These are phyloP conservation scores for Gadopsis marmoratus DNA, from an alignment of 2,797 vertebrate species.

Conservation along the genomic window DNA sequence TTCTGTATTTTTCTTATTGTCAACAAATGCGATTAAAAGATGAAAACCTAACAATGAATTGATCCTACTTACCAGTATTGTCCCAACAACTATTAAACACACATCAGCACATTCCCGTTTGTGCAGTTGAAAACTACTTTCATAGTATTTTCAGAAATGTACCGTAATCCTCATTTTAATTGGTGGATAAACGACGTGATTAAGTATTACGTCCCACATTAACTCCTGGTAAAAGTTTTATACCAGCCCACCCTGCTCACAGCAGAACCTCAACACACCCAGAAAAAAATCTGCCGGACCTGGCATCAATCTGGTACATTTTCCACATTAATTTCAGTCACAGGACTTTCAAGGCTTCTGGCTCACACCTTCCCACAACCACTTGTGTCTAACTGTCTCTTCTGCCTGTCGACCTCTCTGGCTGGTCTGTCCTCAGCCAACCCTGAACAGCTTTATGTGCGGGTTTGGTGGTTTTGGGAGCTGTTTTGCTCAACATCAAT, in stretches of 20 bases:
- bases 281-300: constrained; percentile 18
- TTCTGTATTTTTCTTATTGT: constrained; percentile 4
- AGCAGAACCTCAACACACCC: constrained; percentile 40
- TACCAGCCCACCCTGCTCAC: constrained; percentile 46
- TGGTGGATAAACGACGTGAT: constrained; percentile 31
- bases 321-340: constrained; percentile 61
- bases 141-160: background rate
- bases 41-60: constrained; percentile 12
- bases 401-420: constrained; percentile 23
- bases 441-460: constrained; percentile 64
- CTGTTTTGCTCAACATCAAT: constrained; percentile 77
- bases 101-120: background rate
- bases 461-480: constrained; percentile 70
- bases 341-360: constrained; percentile 60
- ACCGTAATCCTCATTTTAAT: constrained; percentile 2
- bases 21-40: constrained; percentile 7
- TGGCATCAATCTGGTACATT: constrained; percentile 42
- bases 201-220: constrained; percentile 42
- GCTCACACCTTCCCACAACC: constrained; percentile 48
- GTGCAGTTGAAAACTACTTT: too few species aligned
- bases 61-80: background rate
- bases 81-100: background rate
- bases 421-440: constrained; percentile 60
- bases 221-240: constrained; percentile 49
- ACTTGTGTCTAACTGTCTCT: constrained; percentile 20